phyloP scores from a whole-genome alignment of 2,888 invertebrate species.

The Ichneumon xanthorius region DNA sequence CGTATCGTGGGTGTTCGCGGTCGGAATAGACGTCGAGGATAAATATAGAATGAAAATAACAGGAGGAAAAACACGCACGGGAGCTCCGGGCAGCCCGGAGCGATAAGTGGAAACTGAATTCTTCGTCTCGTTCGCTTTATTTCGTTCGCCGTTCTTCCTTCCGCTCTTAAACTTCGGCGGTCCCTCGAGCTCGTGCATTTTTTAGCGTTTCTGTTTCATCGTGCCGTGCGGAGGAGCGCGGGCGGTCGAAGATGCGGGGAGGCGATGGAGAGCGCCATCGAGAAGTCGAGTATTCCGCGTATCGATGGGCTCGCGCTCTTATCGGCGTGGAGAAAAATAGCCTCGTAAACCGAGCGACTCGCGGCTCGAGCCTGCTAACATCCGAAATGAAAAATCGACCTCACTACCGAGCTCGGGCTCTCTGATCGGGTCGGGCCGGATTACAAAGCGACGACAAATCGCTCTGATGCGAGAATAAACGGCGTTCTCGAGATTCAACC shows the following conservation, averaged over 20 bases:
- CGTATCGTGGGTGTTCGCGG: constrained; percentile 8
- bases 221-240: constrained; percentile 8
- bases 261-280: constrained; percentile 2
- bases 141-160: constrained; percentile 1
- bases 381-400: constrained; percentile 19
- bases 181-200: constrained; percentile 15
- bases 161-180: neutral
- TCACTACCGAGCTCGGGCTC: neutral
- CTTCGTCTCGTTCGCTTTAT: constrained; percentile 3
- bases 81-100: constrained; percentile 3
- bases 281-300: constrained; percentile 27
- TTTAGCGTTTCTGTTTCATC: constrained; percentile 9
- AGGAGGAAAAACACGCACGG: constrained; percentile 39
- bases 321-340: constrained; percentile 53
- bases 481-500: neutral
- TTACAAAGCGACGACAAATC: constrained; percentile 30
- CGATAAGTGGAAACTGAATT: constrained; percentile 50
- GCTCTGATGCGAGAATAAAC: constrained; percentile 2
- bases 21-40: constrained; percentile 38
- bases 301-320: constrained; percentile 45
- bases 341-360: constrained; percentile 46
- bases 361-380: constrained; percentile 2
- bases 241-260: neutral
- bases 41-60: constrained; percentile 54
- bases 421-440: neutral